A percentile compares a stretch with the other conserved stretches of the same genome.
These are phyloP conservation scores for Rhincodon typus DNA, from an alignment of 2,797 vertebrate genomes.

Conservation along the genomic window DNA sequence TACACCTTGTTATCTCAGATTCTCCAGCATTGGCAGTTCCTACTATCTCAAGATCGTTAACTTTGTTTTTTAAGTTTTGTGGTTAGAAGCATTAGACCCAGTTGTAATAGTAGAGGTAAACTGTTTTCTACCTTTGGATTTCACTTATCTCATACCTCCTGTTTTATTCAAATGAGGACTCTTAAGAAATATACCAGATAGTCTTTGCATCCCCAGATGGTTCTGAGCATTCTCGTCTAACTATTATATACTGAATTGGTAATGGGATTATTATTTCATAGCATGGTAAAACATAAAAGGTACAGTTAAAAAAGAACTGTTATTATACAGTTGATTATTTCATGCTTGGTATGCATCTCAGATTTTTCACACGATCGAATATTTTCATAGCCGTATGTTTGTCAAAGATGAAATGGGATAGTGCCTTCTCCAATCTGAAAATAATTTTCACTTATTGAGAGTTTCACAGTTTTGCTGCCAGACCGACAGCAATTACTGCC, in stretches of 20 bases:
- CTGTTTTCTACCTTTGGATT: not conserved
- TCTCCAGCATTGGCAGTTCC: no score
- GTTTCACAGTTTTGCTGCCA: not conserved
- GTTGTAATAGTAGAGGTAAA: not conserved
- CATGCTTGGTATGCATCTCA: not conserved
- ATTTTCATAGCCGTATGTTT: not conserved
- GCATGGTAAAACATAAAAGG: not conserved
- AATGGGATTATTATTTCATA: not conserved
- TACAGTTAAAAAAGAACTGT: not conserved
- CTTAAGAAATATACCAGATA: not conserved
- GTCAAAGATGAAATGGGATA: not conserved
- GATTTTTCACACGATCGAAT: constrained; percentile 51
- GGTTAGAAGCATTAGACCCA: no score
- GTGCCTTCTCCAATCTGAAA: not conserved
- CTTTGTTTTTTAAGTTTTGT: not conserved
- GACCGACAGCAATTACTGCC: not conserved
- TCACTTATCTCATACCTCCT: no score
- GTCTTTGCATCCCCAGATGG: not conserved
- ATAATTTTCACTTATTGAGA: not conserved
- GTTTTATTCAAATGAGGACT: not conserved
- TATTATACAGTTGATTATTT: not conserved
- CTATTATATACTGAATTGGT: not conserved
- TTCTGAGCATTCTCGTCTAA: not conserved
- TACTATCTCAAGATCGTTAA: no score
- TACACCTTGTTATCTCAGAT: no score